phyloP scores from a whole-genome alignment of 2,888 invertebrate species.

The Coelopa pilipes region DNA sequence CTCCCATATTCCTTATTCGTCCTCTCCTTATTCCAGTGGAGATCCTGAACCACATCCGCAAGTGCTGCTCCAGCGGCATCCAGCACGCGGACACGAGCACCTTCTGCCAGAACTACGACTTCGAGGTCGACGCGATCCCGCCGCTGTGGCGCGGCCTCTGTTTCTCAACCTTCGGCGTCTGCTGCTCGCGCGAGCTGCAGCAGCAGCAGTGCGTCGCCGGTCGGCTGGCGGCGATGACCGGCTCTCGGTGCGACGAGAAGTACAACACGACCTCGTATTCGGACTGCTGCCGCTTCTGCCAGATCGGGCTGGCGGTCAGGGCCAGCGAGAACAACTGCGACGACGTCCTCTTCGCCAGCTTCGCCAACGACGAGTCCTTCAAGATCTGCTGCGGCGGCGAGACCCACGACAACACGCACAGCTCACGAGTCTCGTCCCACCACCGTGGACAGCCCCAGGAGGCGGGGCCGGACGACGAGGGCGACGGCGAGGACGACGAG shows the following conservation, averaged over 20 bases:
- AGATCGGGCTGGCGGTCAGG: slow-evolving; percentile 72
- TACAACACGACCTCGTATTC: slow-evolving; percentile 59
- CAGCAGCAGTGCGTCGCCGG: slow-evolving; percentile 62
- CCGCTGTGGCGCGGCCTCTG: slow-evolving; percentile 72
- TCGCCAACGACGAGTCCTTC: slow-evolving; percentile 70
- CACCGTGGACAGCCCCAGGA: not conserved
- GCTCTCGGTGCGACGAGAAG: slow-evolving; percentile 56
- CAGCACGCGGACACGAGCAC: slow-evolving; percentile 68
- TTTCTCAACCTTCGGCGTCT: slow-evolving; percentile 73
- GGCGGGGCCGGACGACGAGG: slow-evolving; percentile 39
- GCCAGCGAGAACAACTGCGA: slow-evolving; percentile 69
- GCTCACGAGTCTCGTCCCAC: slow-evolving; percentile 18
- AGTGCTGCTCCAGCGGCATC: slow-evolving; percentile 70
- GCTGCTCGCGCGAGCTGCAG: slow-evolving; percentile 71
- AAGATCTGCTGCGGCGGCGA: slow-evolving; percentile 71
- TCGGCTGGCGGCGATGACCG: slow-evolving; percentile 57
- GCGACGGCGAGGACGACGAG: not conserved
- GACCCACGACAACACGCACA: not conserved
- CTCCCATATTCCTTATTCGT: too few relatives aligned
- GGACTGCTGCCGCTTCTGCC: slow-evolving; percentile 75
- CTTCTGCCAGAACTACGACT: slow-evolving; percentile 68
- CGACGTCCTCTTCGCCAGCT: slow-evolving; percentile 67
- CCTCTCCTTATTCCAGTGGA: slow-evolving; percentile 39
- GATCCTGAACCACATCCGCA: slow-evolving; percentile 57
- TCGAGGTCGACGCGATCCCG: slow-evolving; percentile 69